A percentile compares a stretch with the other conserved stretches of the same genome.
These are phyloP conservation scores for Limenitis camilla DNA, from an alignment of 2,888 invertebrate genomes.

Conservation along the genomic window DNA sequence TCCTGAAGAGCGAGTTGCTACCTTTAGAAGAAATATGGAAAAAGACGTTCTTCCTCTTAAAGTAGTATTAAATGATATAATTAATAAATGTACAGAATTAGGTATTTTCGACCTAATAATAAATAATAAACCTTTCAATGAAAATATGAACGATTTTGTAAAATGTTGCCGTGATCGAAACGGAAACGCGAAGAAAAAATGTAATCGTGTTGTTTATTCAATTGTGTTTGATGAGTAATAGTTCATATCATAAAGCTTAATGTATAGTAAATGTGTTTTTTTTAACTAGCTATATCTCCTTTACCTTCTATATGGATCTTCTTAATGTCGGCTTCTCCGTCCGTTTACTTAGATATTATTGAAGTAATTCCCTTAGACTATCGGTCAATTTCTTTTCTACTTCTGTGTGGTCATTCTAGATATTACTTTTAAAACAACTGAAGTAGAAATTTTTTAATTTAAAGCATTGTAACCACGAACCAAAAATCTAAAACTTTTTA, in stretches of 20 bases:
- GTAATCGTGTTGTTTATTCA: constrained; percentile 62
- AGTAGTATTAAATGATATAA: constrained; percentile 44
- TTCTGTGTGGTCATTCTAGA: too few relatives aligned
- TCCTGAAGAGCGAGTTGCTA: constrained; percentile 44
- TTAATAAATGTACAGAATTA: constrained; percentile 42
- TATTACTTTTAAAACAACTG: too few relatives aligned
- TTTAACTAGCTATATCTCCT: not conserved
- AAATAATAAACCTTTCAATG: constrained; percentile 14
- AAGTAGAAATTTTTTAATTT: too few relatives aligned
- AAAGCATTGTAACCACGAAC: too few relatives aligned
- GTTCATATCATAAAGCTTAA: constrained; percentile 11
- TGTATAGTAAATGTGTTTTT: constrained; percentile 7
- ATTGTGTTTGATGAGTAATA: constrained; percentile 46
- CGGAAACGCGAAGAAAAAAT: constrained; percentile 26
- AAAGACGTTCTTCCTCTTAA: constrained; percentile 53
- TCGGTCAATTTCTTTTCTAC: too few relatives aligned
- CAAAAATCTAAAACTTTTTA: too few relatives aligned
- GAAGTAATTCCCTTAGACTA: too few relatives aligned
- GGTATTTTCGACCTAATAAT: constrained; percentile 28
- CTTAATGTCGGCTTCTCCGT: too few relatives aligned
- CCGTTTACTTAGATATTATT: too few relatives aligned
- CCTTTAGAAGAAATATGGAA: constrained; percentile 45
- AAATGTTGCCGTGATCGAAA: not conserved
- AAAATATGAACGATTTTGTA: constrained; percentile 6
- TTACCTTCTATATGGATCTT: too few relatives aligned